Conservation (phyloP, 1,140 invertebrate species). For the Bursaphelenchus mucronatus region DNA sequence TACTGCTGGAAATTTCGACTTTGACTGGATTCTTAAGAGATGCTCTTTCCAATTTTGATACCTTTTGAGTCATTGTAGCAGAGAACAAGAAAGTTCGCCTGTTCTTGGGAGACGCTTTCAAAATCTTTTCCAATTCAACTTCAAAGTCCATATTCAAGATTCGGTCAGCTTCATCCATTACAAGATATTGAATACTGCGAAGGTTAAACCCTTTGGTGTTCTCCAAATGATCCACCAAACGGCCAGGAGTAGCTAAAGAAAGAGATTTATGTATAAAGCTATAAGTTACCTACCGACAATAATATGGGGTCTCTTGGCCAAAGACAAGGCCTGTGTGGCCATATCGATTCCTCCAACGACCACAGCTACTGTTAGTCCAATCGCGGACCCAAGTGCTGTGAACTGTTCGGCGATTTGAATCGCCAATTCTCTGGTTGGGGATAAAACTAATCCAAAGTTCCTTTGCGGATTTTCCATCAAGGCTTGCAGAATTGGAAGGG, state of each 20-base stretch:
- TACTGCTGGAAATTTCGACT: constrained; percentile 78
- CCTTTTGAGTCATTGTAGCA: constrained; percentile 82
- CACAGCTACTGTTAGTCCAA: constrained; percentile 66
- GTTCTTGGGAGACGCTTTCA: constrained; percentile 76
- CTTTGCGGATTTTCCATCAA: constrained; percentile 48
- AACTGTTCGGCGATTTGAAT: constrained; percentile 60
- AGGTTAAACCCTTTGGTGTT: constrained; percentile 47
- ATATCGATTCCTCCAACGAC: constrained; percentile 98
- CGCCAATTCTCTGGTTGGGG: constrained; percentile 58
- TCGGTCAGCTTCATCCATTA: constrained; percentile 58
- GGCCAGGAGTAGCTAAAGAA: constrained; percentile 78
- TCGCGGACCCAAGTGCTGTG: constrained; percentile 50
- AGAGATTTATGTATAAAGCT: not conserved
- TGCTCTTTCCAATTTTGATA: constrained; percentile 87
- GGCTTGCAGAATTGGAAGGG: constrained; percentile 56
- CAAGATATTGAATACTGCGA: constrained; percentile 45
- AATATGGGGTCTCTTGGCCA: constrained; percentile 70
- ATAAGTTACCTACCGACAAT: constrained; percentile 71
- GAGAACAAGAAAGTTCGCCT: constrained; percentile 92
- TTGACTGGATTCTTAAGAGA: constrained; percentile 82
- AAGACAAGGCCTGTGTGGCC: constrained; percentile 79
- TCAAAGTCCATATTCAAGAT: constrained; percentile 56
- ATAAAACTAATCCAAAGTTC: constrained; percentile 51
- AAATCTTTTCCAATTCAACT: constrained; percentile 80
- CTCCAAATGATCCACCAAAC: constrained; percentile 74